phyloP scores from a whole-genome alignment of 2,113 vertebrate species.

The Cariama cristata region DNA sequence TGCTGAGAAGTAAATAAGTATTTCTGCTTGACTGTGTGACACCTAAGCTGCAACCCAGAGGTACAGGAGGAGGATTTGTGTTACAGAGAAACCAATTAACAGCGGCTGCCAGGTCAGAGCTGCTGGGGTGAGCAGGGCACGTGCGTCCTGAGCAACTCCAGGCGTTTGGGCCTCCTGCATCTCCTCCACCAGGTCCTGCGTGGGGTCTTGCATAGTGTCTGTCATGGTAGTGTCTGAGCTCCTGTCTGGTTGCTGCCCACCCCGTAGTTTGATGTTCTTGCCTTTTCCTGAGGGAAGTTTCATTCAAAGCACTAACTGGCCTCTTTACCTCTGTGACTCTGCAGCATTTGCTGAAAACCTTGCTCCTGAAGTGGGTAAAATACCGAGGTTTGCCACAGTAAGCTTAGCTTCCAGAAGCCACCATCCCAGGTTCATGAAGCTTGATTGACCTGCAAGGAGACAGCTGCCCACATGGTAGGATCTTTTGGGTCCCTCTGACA shows the following conservation, averaged over 20 bases:
- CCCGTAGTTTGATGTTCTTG: accelerated
- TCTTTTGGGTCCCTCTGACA: neutral
- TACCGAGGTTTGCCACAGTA: neutral
- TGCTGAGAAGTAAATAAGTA: constrained; percentile 54
- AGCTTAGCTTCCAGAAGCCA: neutral
- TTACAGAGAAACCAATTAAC: neutral
- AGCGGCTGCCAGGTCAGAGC: neutral
- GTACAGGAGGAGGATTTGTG: neutral
- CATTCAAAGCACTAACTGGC: neutral
- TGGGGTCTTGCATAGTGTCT: accelerated
- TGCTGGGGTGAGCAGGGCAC: neutral
- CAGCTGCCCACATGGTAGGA: neutral
- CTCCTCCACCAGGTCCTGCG: neutral
- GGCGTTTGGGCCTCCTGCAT: neutral
- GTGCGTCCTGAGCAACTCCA: neutral
- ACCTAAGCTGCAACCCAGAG: neutral
- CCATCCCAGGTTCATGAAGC: neutral
- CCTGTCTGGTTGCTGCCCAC: neutral
- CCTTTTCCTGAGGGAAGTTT: neutral
- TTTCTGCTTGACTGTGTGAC: constrained; percentile 26
- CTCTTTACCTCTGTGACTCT: neutral
- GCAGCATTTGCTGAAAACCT: neutral
- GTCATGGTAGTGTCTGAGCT: neutral
- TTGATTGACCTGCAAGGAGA: neutral
- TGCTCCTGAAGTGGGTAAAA: neutral